A percentile compares a stretch with the other conserved stretches of the same genome.
Conservation (phyloP, 2,888 invertebrate genomes). For the Siphlonurus alternatus region DNA sequence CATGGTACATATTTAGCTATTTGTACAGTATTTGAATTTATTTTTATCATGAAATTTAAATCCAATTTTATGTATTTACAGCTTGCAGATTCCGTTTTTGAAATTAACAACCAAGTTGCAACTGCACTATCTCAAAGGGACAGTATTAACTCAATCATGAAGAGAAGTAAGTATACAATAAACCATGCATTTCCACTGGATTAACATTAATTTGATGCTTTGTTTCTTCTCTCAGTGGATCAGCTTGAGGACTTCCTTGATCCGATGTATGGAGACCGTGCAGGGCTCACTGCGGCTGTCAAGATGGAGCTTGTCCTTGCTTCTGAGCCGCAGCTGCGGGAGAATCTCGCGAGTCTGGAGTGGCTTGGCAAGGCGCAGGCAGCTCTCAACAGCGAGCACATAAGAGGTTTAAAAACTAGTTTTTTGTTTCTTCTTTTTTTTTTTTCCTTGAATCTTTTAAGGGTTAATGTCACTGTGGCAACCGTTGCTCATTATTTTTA, state of each 20-base stretch:
- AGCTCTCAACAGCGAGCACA: constrained; percentile 7
- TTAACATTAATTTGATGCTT: not conserved
- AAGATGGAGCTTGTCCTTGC: constrained; percentile 6
- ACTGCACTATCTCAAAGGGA: constrained; percentile 6
- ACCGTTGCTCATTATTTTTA: too few relatives aligned
- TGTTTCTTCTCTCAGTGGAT: not conserved
- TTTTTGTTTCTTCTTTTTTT: not conserved
- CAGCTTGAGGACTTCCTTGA: constrained; percentile 8
- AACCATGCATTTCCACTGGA: too few relatives aligned
- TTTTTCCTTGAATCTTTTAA: not conserved
- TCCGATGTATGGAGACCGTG: constrained; percentile 2
- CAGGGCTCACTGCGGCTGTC: not conserved
- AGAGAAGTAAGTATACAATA: constrained; percentile 4
- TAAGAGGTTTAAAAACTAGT: constrained; percentile 3
- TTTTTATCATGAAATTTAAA: too few relatives aligned
- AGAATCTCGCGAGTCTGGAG: constrained; percentile 4
- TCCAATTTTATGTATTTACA: too few relatives aligned
- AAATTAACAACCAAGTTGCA: constrained; percentile 3
- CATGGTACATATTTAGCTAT: too few relatives aligned
- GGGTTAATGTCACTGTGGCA: too few relatives aligned
- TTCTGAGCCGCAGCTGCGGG: constrained; percentile 2
- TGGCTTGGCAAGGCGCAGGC: not conserved
- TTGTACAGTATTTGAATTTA: too few relatives aligned
- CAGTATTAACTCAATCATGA: constrained; percentile 5
- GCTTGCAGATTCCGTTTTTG: constrained; percentile 4